Evolutionary conservation across 2,113 vertebrate species (phyloP).

Genomic region (Melanerpes aurifrons): DNA sequence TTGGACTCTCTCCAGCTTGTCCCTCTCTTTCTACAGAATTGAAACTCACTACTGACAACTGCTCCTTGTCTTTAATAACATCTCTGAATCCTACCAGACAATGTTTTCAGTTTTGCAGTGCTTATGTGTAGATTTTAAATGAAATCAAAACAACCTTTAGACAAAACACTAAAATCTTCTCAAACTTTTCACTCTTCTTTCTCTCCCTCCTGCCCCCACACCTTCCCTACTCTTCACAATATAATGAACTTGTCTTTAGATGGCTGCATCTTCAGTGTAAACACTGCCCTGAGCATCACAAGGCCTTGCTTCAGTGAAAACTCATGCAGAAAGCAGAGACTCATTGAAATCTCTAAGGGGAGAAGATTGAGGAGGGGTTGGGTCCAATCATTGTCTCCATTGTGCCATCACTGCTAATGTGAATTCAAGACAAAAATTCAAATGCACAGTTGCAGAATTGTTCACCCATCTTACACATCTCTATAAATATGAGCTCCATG

Average conservation of each 20-base stretch:
- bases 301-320: background rate
- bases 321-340: background rate
- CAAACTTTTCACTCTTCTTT: background rate
- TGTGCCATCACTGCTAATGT: constrained; percentile 47
- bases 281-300: background rate
- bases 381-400: constrained; percentile 47
- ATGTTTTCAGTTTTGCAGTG: background rate
- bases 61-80: background rate
- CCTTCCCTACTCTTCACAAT: background rate
- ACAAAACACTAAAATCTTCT: background rate
- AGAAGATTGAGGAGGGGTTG: constrained; percentile 39
- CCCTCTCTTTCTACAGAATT: background rate
- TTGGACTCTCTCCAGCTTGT: too few species aligned
- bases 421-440: constrained; percentile 62
- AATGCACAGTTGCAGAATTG: constrained; percentile 58
- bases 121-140: background rate
- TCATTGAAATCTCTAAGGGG: background rate
- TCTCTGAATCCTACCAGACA: background rate
- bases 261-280: background rate
- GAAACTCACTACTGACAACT: background rate
- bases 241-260: background rate
- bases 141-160: background rate
- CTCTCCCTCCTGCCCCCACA: background rate
- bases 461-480: constrained; percentile 50
- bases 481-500: constrained; percentile 55